Percentiles rank a stretch among this genome's conserved stretches.
phyloP scores from a whole-genome alignment of 2,113 vertebrate species.

The Stigmatopora nigra region DNA sequence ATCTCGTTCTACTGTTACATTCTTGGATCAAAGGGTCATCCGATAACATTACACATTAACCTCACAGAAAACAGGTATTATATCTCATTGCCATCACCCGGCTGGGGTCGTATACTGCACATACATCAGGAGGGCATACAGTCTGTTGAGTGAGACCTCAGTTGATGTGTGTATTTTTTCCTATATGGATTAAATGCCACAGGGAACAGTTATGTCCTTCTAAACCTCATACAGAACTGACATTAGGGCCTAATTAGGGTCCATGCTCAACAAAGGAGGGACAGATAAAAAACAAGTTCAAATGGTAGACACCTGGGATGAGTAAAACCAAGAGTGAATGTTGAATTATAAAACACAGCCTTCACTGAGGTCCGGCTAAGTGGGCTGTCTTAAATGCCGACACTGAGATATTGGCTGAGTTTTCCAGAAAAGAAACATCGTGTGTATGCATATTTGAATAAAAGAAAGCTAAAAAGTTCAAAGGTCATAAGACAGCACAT shows the following conservation, averaged over 20 bases:
- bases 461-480: constrained; percentile 1
- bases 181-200: neutral
- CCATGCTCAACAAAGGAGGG: neutral
- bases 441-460: neutral
- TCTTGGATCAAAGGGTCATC: neutral
- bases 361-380: neutral
- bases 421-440: neutral
- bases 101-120: neutral
- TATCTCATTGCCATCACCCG: neutral
- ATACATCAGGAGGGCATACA: neutral
- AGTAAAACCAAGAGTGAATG: neutral
- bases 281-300: neutral
- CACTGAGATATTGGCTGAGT: neutral
- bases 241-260: neutral
- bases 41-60: neutral
- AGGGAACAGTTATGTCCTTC: neutral
- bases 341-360: neutral
- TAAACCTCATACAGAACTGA: neutral
- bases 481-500: neutral
- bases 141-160: neutral
- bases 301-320: neutral
- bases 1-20: neutral
- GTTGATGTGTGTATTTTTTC: neutral
- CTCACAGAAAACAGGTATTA: neutral
- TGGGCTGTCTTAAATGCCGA: neutral